Percentiles rank a stretch among this genome's conserved stretches.
phyloP scores from a whole-genome alignment of 2,888 invertebrate species.

The Amphipoea oculea region DNA sequence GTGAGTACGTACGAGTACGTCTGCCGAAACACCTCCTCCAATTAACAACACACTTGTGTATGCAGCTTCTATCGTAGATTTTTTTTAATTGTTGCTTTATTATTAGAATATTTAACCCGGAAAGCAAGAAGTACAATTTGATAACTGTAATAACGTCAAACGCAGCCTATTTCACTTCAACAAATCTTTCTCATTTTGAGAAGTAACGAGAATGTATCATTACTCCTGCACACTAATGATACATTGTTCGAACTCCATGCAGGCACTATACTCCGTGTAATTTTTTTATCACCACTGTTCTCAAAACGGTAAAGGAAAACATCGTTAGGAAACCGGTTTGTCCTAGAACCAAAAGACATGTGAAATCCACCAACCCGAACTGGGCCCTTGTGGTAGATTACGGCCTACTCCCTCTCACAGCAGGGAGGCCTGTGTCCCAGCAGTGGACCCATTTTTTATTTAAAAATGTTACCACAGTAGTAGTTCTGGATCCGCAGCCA shows the following conservation, averaged over 20 bases:
- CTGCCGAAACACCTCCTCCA: slow-evolving; percentile 39
- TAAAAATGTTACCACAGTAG: not conserved
- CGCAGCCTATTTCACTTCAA: not conserved
- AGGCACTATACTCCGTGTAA: not conserved
- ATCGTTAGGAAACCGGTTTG: not conserved
- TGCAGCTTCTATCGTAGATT: not conserved
- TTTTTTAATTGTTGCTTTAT: not conserved
- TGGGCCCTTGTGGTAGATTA: not conserved
- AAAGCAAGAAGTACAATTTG: not conserved
- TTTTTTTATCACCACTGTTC: not conserved
- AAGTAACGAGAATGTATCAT: not conserved
- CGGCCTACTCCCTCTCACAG: not conserved
- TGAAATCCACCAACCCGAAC: not conserved
- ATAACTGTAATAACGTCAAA: not conserved
- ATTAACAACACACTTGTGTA: slow-evolving; percentile 14
- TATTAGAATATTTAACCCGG: not conserved
- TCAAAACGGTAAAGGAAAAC: no score
- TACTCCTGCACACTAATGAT: not conserved
- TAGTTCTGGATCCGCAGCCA: not conserved
- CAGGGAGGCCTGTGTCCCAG: not conserved
- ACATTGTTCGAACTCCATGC: not conserved
- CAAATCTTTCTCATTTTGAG: not conserved
- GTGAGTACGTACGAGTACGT: slow-evolving; percentile 26
- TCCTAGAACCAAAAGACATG: not conserved
- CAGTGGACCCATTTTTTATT: not conserved